A percentile compares a stretch with the other conserved stretches of the same genome.
These are phyloP conservation scores for Trematomus loennbergii DNA, from an alignment of 2,113 vertebrate species.

Conservation along the genomic window DNA sequence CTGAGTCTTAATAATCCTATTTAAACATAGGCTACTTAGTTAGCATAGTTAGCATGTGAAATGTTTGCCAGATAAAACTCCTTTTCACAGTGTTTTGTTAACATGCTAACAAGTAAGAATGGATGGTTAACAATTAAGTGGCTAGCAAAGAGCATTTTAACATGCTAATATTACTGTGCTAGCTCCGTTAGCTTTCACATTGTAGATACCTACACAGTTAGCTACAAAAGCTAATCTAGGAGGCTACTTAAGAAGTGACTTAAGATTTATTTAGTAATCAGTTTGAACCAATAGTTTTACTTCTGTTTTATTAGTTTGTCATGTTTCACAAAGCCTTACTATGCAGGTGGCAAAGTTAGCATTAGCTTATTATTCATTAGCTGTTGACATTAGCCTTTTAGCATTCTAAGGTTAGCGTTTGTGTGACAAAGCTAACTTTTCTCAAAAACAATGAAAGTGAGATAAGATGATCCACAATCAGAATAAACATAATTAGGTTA, in stretches of 20 bases:
- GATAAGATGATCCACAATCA: too few species aligned
- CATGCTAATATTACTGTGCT: neutral
- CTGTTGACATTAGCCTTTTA: neutral
- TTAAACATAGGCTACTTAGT: too few species aligned
- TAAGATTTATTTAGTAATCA: neutral
- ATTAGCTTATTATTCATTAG: neutral
- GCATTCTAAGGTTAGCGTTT: neutral
- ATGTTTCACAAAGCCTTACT: neutral
- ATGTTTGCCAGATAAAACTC: too few species aligned
- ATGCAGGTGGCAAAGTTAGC: too few species aligned
- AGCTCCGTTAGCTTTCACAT: neutral
- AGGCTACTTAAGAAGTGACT: neutral
- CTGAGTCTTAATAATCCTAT: neutral
- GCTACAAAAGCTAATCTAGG: neutral
- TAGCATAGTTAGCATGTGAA: too few species aligned
- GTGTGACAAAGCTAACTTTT: too few species aligned
- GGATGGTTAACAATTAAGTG: too few species aligned
- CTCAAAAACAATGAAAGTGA: too few species aligned
- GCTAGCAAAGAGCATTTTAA: neutral
- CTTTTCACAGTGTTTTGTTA: too few species aligned
- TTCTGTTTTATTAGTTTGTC: neutral
- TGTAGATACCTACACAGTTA: neutral
- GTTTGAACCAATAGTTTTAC: neutral
- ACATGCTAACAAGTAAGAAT: too few species aligned
- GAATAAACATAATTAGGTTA: too few species aligned